Conservation (phyloP, 2,888 invertebrate genomes). For the Agriopis marginaria region DNA sequence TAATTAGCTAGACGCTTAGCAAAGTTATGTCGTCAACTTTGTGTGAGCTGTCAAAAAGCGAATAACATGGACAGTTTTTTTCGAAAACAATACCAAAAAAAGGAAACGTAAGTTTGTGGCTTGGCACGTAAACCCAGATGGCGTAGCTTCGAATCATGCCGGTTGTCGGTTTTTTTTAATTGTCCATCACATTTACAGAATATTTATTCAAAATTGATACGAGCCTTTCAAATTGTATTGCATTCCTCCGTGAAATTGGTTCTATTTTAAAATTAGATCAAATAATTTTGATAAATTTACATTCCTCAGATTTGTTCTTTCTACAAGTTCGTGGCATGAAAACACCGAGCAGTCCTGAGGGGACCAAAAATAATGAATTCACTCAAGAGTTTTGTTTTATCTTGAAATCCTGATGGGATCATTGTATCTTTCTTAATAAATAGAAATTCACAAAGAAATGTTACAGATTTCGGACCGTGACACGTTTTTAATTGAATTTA, state of each 20-base stretch:
- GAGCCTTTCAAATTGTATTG: background rate
- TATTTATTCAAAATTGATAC: background rate
- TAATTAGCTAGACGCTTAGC: no score
- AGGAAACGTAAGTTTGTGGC: no score
- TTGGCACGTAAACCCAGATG: no score
- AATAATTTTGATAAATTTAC: conserved; percentile 14
- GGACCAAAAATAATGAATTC: conserved; percentile 5
- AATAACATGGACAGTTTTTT: no score
- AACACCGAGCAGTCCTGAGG: conserved; percentile 5
- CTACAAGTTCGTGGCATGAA: conserved; percentile 6
- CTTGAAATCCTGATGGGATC: conserved; percentile 33
- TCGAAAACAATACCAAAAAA: no score
- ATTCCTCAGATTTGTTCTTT: background rate
- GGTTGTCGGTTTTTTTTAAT: no score
- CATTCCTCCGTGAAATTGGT: conserved; percentile 33
- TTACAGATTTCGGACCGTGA: background rate
- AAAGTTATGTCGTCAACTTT: no score
- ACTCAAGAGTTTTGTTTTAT: background rate
- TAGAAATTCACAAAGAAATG: conserved; percentile 26
- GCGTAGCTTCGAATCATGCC: no score
- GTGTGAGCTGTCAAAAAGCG: no score
- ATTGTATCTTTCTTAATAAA: conserved; percentile 4
- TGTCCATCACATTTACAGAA: no score
- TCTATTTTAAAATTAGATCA: conserved; percentile 17
- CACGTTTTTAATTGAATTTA: background rate